Base-by-base conservation (phyloP, 1,140 invertebrate species). In the Tetramorium parvispinum region DNA sequence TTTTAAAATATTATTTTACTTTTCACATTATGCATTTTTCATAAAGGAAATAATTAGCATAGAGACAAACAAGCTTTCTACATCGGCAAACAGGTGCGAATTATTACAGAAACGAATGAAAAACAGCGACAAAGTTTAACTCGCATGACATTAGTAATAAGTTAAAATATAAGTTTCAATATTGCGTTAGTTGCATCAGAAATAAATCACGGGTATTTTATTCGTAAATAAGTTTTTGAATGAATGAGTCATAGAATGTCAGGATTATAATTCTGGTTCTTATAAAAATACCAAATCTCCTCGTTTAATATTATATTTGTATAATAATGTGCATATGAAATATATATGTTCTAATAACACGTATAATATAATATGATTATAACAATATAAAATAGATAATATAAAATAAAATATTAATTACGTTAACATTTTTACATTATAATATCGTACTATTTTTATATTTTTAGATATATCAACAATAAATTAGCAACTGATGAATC, bases 141-240 rank as follows among this genome's bases (percentile, higher is more conserved):
- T 2, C 32, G 2, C 1, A 37, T 18, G 18, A 21, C 13, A 13
- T 55, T 88, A 32, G 3, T 3, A 32, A 32, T 32, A 88, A 88
- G 43, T 78, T 79, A 18, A 71, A 63, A 61, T 77, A 32, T 88
- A 87, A 88, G 71, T 88, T 86, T 40, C 63, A 65, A 87, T 65
- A 76, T 75, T 75, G 16, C 43, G 83, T 76, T 83, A 88, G 86
- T 87, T 71, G 85, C 63, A 27, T 32, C 71, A 77, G 68, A 88
- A 77, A 87, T 55, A 53, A 83, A 70, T 49, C 43, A 37, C 43
- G 55, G 63, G 55, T 71, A 46, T 88, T 73, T 73, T 88, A 85
- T 88, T 79, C 59, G 70, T 53, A 78, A 88, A 77, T 53, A 88
- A 88, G 61, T 88, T 59, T 76, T 65, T 76, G 76, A 83, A 88